A percentile compares a stretch with the other conserved stretches of the same genome.
phyloP scores from a whole-genome alignment of 2,888 invertebrate species.

The Cantharis flavilabris region DNA sequence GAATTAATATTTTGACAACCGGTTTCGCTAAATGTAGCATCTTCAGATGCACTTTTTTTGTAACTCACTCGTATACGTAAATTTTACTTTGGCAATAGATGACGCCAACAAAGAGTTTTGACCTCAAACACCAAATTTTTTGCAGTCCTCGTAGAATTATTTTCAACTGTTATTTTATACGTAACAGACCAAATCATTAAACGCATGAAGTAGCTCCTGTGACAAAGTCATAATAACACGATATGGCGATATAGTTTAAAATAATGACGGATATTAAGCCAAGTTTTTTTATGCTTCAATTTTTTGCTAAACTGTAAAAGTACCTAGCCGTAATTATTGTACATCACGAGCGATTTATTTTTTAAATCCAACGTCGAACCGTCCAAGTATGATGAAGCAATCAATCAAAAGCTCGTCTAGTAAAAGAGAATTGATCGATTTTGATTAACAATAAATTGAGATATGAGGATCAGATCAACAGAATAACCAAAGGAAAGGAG shows the following conservation, averaged over 20 bases:
- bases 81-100: neutral
- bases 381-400: neutral
- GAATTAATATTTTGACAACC: too few species aligned
- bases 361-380: neutral
- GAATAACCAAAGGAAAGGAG: neutral
- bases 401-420: neutral
- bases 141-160: neutral
- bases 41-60: too few species aligned
- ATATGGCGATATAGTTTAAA: conserved; percentile 7
- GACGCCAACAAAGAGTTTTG: neutral
- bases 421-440: neutral
- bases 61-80: too few species aligned
- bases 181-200: conserved; percentile 7
- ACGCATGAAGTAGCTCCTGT: conserved; percentile 1
- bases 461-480: neutral
- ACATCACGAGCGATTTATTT: neutral
- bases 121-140: neutral
- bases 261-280: conserved; percentile 4
- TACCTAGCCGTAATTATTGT: neutral
- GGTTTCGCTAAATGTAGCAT: too few species aligned
- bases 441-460: neutral
- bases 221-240: neutral
- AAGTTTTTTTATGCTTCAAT: neutral
- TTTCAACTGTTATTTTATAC: neutral
- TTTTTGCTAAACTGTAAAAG: neutral